A percentile compares a stretch with the other conserved stretches of the same genome.
Evolutionary conservation across 2,888 invertebrate species (phyloP).

Genomic region (Nowickia ferox): DNA sequence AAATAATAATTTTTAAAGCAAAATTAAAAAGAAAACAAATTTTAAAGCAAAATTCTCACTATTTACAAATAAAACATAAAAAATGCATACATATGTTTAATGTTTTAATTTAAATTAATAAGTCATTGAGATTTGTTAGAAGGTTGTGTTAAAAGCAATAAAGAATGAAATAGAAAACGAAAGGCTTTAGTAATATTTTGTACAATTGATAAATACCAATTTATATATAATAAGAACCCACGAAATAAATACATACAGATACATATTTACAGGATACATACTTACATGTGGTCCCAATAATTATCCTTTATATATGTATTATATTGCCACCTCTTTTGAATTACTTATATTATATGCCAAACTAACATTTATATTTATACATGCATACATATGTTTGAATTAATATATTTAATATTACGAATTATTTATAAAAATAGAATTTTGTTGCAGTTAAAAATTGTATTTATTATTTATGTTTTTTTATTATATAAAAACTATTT

Average conservation of each 20-base stretch:
- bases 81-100: neutral
- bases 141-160: conserved; percentile 50
- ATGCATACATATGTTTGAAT: too few species aligned
- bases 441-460: conserved; percentile 3
- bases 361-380: conserved; percentile 52
- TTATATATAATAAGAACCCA: conserved; percentile 11
- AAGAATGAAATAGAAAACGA: conserved; percentile 32
- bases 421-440: too few species aligned
- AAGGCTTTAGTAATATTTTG: conserved; percentile 43
- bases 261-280: neutral
- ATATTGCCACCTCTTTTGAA: conserved; percentile 12
- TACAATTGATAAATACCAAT: conserved; percentile 18
- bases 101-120: neutral
- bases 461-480: conserved; percentile 19
- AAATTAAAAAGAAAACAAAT: neutral
- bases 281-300: conserved; percentile 10
- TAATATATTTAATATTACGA: too few species aligned
- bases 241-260: neutral
- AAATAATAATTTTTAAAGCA: neutral
- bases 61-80: too few species aligned
- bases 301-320: conserved; percentile 3
- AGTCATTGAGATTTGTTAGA: neutral
- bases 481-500: neutral
- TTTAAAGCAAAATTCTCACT: neutral
- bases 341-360: conserved; percentile 63